These are phyloP conservation scores for Sisyra terminalis DNA, from an alignment of 2,888 invertebrate species.

Conservation along the genomic window DNA sequence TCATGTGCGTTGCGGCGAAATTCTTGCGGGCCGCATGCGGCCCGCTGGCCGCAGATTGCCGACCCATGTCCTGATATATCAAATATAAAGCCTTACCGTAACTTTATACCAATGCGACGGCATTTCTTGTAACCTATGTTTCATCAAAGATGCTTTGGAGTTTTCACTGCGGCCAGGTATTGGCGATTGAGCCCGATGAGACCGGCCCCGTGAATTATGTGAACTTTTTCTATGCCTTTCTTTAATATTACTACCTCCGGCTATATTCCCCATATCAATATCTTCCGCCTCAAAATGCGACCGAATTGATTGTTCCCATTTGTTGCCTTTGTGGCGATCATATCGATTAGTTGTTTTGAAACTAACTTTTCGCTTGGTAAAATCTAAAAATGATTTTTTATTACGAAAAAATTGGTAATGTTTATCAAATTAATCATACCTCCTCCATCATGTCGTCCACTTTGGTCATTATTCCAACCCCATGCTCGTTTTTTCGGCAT, in stretches of 20 bases:
- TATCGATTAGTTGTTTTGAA: constrained; percentile 34
- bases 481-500: no score
- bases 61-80: no score
- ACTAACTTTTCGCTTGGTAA: constrained; percentile 30
- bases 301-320: constrained; percentile 19
- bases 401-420: no score
- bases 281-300: constrained; percentile 40
- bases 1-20: no score
- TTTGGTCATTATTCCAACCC: no score
- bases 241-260: constrained; percentile 18
- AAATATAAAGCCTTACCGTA: constrained; percentile 29
- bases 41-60: no score
- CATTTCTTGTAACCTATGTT: constrained; percentile 33
- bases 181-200: constrained; percentile 11
- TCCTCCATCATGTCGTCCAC: no score
- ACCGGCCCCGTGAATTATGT: constrained; percentile 18
- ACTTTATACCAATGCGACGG: constrained; percentile 56
- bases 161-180: constrained; percentile 6
- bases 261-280: constrained; percentile 38
- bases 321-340: constrained; percentile 15
- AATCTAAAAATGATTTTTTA: no score
- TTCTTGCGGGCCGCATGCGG: no score
- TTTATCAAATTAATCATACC: no score
- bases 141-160: constrained; percentile 25
- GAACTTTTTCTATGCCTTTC: constrained; percentile 9